Percentiles rank a stretch among this genome's conserved stretches.
Conservation (phyloP, 2,113 vertebrate genomes). For the Picathartes gymnocephalus region DNA sequence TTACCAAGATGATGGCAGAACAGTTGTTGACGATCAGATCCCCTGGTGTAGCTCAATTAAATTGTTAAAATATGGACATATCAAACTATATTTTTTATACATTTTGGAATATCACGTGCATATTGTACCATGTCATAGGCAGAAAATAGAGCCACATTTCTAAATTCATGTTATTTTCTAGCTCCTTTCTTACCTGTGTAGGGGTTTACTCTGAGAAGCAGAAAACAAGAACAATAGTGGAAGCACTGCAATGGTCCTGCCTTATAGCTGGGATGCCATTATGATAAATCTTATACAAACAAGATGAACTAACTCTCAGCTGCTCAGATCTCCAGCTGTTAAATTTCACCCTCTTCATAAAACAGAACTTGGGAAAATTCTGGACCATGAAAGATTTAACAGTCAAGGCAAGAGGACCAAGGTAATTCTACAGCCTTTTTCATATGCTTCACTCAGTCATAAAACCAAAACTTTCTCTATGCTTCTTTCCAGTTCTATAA, state of each 20-base stretch:
- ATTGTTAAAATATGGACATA: background rate
- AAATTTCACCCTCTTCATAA: background rate
- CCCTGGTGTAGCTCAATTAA: background rate
- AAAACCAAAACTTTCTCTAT: background rate
- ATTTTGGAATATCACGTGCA: background rate
- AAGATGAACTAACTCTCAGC: background rate
- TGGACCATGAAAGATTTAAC: background rate
- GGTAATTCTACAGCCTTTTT: background rate
- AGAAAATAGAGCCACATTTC: background rate
- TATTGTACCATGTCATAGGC: background rate
- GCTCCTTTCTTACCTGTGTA: background rate
- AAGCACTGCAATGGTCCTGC: background rate
- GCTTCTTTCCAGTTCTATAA: background rate
- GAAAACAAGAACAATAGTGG: background rate
- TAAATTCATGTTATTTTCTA: background rate
- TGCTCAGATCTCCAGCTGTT: background rate
- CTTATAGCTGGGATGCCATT: background rate
- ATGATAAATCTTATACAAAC: background rate
- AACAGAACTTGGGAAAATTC: background rate
- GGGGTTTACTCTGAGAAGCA: background rate
- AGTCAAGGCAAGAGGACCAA: background rate
- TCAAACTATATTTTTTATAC: background rate
- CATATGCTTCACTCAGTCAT: background rate
- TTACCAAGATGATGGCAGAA: background rate
- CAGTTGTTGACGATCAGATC: background rate